Evolutionary conservation across 2,888 invertebrate genomes (phyloP), one percentile per base, ranked within the genome.

Genomic region (Athalia rosae): DNA sequence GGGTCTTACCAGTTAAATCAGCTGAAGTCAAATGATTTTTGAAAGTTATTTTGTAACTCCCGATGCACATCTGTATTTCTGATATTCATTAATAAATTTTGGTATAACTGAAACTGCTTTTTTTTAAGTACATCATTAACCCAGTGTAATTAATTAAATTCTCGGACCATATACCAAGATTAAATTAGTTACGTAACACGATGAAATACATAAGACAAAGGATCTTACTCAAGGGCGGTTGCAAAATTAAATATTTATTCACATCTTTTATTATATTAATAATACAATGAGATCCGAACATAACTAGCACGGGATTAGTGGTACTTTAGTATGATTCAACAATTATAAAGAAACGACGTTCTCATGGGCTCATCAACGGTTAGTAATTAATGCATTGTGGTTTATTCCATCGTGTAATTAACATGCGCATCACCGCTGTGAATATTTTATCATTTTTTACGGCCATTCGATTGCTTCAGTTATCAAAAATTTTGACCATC

Each of bases 1-100:
- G 93, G 79, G 85, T 91, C 86, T 85, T 92, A 66, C 76, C 80
- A n/a, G 64, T 66, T 66, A 77, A 81, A 76, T 74, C 59, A 45
- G 41, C n/a, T 1, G 9, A 3, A 8, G 4, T 9, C 6, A 58
- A 71, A 56, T 67, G 28, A 50, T 53, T 53, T 9, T 11, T 28
- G 28, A 41, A 6, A 11, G n/a, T 53, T 41, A 1, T 11, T 53
- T 67, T 53, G 13, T n/a, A 1, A 50, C 50, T 28, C 53, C 7
- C 4, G 11, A 67, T 5, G 8, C 3, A 28, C n/a, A 53, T 41
- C n/a, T 53, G 50, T 53, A 28, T 28, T n/a, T n/a, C 53, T 6
- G 28, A 4, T 15, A 53, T 53, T 53, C 3, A 64, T 47, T 7
- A 64, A 64, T 64, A 64, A 64, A 64, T 64, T 1, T 64, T n/a